Conservation (phyloP, 2,113 vertebrate species). For the Callipepla squamata region DNA sequence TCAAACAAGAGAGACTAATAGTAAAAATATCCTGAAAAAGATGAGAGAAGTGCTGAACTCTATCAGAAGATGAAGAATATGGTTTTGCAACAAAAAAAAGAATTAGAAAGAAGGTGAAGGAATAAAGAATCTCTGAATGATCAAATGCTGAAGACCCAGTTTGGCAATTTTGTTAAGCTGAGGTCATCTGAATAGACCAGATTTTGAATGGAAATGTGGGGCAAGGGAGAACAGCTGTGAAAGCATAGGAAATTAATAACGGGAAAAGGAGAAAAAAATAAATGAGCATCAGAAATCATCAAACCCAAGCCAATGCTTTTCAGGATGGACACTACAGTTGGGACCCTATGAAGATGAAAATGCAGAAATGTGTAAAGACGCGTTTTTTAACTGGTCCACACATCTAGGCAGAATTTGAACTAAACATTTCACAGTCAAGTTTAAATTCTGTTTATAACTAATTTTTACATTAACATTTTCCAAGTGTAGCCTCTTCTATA, state of each 20-base stretch:
- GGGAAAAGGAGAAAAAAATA: not conserved
- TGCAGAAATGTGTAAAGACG: not conserved
- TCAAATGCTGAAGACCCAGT: not conserved
- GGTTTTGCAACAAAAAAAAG: not conserved
- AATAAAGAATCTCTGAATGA: not conserved
- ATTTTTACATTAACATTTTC: slow-evolving; percentile 8
- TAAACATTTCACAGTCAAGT: not conserved
- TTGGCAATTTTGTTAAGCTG: not conserved
- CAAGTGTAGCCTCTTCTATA: not conserved
- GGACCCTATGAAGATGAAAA: not conserved
- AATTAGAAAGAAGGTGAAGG: not conserved
- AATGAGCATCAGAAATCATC: not conserved
- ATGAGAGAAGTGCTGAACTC: not conserved
- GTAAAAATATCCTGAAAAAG: slow-evolving; percentile 9
- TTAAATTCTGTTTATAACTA: not conserved
- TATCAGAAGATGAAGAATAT: not conserved
- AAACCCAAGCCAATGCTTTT: not conserved
- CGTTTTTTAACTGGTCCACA: not conserved
- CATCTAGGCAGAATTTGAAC: not conserved
- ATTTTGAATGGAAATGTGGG: not conserved
- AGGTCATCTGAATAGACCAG: not conserved
- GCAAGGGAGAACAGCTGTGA: not conserved
- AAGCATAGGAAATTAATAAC: not conserved
- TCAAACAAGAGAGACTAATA: not conserved
- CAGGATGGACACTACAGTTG: not conserved